phyloP scores from a whole-genome alignment of 2,113 vertebrate species.

The Seriola quinqueradiata region DNA sequence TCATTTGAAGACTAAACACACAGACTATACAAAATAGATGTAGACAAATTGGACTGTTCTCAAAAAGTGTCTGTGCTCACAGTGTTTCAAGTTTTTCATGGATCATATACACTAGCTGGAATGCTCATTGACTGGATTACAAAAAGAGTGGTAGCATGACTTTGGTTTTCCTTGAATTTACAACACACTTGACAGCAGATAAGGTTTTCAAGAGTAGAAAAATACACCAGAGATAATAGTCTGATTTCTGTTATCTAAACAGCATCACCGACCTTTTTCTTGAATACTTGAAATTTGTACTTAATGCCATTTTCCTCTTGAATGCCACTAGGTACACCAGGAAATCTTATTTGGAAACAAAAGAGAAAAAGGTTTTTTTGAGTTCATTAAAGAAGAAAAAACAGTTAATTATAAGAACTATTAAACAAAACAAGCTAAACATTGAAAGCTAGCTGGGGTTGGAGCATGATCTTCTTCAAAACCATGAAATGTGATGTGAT shows the following conservation, averaged over 20 bases:
- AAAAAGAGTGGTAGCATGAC: neutral
- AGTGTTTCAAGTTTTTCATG: neutral
- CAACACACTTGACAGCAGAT: neutral
- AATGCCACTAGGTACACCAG: slow-evolving; percentile 80
- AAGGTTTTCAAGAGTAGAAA: neutral
- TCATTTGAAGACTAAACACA: neutral
- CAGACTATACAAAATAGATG: too few relatives aligned
- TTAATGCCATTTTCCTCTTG: slow-evolving; percentile 86
- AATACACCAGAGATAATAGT: neutral
- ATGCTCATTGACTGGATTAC: neutral
- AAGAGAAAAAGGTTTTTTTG: neutral
- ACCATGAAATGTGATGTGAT: neutral
- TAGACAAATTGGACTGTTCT: neutral
- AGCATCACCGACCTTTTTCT: slow-evolving; percentile 53
- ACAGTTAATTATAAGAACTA: neutral
- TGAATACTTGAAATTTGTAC: slow-evolving; percentile 85
- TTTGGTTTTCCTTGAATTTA: neutral
- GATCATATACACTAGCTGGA: neutral
- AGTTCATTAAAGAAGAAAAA: neutral
- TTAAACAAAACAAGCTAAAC: neutral
- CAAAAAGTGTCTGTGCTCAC: slow-evolving; percentile 1
- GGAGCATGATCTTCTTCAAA: neutral
- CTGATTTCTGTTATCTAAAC: neutral
- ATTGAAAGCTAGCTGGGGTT: too few relatives aligned
- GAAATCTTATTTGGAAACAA: slow-evolving; percentile 74